phyloP scores from a whole-genome alignment of 1,140 invertebrate genomes.

The Lutraria rhynchaena region DNA sequence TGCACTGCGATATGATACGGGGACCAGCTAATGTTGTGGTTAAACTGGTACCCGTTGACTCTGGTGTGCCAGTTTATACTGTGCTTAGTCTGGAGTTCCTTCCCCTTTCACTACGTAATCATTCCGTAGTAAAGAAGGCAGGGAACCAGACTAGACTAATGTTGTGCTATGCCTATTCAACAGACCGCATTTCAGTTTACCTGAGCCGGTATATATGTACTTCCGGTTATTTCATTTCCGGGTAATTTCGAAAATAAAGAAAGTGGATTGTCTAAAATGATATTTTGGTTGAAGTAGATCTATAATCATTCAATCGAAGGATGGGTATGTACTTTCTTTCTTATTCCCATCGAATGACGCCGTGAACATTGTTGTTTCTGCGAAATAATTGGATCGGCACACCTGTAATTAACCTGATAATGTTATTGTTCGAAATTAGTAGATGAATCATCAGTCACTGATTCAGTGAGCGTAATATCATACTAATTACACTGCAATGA shows the following conservation, averaged over 20 bases:
- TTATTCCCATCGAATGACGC: neutral
- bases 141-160: too few species aligned
- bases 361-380: neutral
- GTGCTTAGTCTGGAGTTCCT: too few species aligned
- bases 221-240: slow-evolving; percentile 27
- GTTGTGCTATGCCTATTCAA: too few species aligned
- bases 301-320: neutral
- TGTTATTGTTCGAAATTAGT: neutral
- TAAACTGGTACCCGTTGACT: too few species aligned
- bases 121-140: too few species aligned
- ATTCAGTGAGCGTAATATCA: neutral
- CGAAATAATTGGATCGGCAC: neutral
- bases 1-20: too few species aligned
- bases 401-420: neutral
- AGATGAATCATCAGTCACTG: neutral
- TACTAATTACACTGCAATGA: neutral
- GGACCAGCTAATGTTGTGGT: too few species aligned
- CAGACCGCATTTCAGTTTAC: too few species aligned
- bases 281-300: neutral
- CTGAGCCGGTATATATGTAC: too few species aligned
- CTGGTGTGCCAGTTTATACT: too few species aligned
- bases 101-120: too few species aligned
- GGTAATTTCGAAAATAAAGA: slow-evolving; percentile 33
- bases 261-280: slow-evolving; percentile 2
- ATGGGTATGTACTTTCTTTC: slow-evolving; percentile 3